Evolutionary conservation across 30 jellyfish, hydroid and myxozoan genomes (phyloP), one percentile per base, ranked within the genome.

Genomic region (Aurelia sp.): DNA sequence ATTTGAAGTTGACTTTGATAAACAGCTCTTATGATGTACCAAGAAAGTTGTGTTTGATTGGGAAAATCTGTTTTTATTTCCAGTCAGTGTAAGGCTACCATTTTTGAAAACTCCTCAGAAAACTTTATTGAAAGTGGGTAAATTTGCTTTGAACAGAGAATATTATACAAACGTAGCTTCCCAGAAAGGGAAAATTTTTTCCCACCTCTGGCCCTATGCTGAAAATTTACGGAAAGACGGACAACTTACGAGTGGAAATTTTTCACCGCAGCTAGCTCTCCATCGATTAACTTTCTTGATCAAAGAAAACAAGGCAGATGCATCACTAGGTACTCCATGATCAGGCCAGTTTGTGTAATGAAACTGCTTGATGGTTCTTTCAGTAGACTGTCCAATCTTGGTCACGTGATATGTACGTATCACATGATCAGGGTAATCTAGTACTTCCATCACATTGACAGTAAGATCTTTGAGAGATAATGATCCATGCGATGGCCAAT

Each of bases 331-430:
- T 18, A 95, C 99, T 7, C 99, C 97, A 63, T 75, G 83, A 81
- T 95, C 99, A n/a, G 99, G 99, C 99, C 99, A 95, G 27, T 95
- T 92, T 38, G 67, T 85, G 90, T 84, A 95, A 60, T 95, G 99
- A 53, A 81, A 95, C 33, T 95, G 99, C 76, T 95, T 95, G 52
- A 95, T 83, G 13, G 79, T 84, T 31, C 99, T 76, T 77, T 95
- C 99, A 35, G 64, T 86, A 1, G 97, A 61, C 38, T 95, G 99
- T 2, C 97, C 99, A 20, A 87, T 79, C 48, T 88, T 97, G 27
- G 98, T 90, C 62, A 95, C 40, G 61, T 95, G 92, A 74, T 84
- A 95, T 24, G 97, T 89, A 16, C 96, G 78, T 41, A 95, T 88
- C 8, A 89, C 92, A 33, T 81, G 96, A 50, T 95, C 99, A 16